A percentile compares a stretch with the other conserved stretches of the same genome.
Conservation (phyloP, 2,797 vertebrate genomes). For the Halcyon chelicuti region DNA sequence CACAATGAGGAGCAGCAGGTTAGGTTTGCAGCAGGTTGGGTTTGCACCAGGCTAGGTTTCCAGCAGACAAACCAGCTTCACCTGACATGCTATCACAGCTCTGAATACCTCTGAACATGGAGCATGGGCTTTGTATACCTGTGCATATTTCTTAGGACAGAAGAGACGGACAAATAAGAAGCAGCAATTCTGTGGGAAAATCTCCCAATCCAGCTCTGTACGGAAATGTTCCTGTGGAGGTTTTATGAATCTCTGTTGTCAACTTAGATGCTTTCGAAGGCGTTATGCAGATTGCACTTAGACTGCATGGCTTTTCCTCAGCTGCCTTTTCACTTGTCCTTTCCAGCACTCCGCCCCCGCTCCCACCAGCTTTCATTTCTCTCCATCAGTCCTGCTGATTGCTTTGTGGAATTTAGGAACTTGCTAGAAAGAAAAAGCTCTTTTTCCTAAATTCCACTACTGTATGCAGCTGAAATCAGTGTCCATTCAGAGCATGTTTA, state of each 20-base stretch:
- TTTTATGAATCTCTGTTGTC: neutral
- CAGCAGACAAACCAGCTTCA: neutral
- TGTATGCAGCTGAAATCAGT: slow-evolving; percentile 49
- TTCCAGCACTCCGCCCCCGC: neutral
- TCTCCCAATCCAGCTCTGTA: neutral
- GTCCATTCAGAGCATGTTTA: slow-evolving; percentile 51
- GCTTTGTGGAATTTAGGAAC: neutral
- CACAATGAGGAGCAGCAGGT: neutral
- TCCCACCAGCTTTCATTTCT: neutral
- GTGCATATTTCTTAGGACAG: neutral
- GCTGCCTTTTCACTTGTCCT: neutral
- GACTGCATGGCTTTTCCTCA: neutral
- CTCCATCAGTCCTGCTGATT: neutral
- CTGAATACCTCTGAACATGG: neutral
- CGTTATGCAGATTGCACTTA: neutral
- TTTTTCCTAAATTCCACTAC: neutral
- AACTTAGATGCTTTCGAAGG: neutral
- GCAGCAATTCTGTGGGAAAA: neutral
- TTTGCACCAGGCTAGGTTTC: neutral
- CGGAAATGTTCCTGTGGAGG: neutral
- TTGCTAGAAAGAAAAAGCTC: neutral
- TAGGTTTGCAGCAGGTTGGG: neutral
- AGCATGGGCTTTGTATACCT: neutral
- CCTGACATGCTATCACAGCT: accelerated
- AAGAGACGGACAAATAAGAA: neutral